Conservation (phyloP, 2,113 vertebrate genomes). For the Podilymbus podiceps region DNA sequence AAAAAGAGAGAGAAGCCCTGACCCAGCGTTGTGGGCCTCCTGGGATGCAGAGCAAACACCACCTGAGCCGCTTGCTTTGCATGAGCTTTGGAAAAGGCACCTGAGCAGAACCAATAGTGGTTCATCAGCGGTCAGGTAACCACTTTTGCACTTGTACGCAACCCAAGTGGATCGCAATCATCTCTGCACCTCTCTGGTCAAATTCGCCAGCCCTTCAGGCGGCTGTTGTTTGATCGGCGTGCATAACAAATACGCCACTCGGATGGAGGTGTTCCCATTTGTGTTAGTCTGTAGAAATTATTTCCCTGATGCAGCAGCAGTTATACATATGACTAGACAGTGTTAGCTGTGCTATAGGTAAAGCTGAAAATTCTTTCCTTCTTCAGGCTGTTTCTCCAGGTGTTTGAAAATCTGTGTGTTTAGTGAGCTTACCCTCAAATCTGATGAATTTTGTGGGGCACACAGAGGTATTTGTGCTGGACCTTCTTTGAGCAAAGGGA, state of each 20-base stretch:
- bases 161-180: background rate
- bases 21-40: background rate
- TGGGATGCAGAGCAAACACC: background rate
- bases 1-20: background rate
- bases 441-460: background rate
- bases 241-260: rapidly evolving
- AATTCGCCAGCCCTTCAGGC: background rate
- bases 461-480: background rate
- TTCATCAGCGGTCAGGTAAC: background rate
- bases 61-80: background rate
- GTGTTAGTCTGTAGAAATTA: background rate
- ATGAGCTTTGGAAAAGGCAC: background rate
- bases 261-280: background rate
- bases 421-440: background rate
- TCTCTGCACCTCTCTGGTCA: background rate
- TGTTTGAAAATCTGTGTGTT: background rate
- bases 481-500: background rate
- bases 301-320: background rate
- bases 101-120: background rate
- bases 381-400: constrained; percentile 6
- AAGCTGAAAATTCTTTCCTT: background rate
- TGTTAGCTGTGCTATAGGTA: background rate
- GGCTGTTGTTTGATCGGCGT: background rate
- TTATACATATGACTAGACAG: background rate
- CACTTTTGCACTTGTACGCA: background rate